Conservation (phyloP, 2,797 vertebrate genomes). For the Liasis olivaceus region DNA sequence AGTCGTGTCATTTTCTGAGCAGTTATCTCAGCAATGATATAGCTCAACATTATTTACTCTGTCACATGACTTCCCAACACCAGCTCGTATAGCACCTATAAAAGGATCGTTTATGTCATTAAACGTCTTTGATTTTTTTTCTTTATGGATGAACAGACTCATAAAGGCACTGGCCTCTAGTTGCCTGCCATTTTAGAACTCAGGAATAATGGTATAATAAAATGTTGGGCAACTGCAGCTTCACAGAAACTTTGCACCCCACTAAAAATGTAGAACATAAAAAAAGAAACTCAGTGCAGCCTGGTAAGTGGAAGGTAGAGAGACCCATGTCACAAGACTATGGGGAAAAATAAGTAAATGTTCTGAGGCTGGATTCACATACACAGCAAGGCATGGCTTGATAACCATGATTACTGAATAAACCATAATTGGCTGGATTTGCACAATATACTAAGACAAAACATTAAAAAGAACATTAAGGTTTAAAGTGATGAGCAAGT, state of each 20-base stretch:
- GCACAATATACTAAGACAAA: too few relatives aligned
- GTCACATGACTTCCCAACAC: not conserved
- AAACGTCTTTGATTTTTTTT: not conserved
- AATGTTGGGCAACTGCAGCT: not conserved
- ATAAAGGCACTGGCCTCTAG: not conserved
- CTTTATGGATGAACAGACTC: not conserved
- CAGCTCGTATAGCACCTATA: not conserved
- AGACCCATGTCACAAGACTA: not conserved
- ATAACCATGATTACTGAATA: not conserved
- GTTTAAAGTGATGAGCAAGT: too few relatives aligned
- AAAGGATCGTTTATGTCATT: not conserved
- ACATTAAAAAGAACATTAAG: too few relatives aligned
- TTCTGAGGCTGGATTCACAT: not conserved
- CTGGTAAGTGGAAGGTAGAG: not conserved
- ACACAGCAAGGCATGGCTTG: not conserved
- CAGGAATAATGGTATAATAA: not conserved
- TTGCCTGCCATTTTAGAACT: not conserved
- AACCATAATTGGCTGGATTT: not conserved
- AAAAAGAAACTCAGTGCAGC: not conserved
- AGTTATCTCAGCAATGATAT: not conserved
- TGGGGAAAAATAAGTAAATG: not conserved
- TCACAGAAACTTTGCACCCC: not conserved
- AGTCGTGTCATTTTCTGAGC: not conserved
- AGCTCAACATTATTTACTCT: not conserved
- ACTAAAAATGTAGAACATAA: not conserved